Conservation (phyloP, 2,888 invertebrate species). For the Agrochola lota region DNA sequence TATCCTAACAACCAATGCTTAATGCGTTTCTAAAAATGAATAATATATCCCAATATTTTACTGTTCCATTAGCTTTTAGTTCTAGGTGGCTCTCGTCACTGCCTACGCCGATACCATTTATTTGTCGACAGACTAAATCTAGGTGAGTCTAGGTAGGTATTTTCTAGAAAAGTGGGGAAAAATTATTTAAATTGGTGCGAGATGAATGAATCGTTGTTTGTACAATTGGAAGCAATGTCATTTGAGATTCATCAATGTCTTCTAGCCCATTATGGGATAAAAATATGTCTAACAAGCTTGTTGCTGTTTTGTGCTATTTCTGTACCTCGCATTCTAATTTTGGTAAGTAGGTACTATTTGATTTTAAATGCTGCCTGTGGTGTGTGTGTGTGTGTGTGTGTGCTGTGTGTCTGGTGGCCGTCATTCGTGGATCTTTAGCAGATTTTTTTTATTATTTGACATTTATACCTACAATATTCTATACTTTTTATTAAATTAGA, state of each 20-base stretch:
- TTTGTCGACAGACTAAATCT: constrained; percentile 58
- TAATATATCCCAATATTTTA: constrained; percentile 71
- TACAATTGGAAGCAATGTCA: constrained; percentile 14
- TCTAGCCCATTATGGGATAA: background rate
- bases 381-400: too few species aligned
- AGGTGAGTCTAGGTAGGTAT: constrained; percentile 40
- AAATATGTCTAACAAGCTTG: background rate
- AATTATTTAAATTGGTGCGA: constrained; percentile 22
- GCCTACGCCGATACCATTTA: constrained; percentile 69
- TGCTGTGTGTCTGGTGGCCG: too few species aligned
- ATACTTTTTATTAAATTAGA: too few species aligned
- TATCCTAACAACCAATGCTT: constrained; percentile 53
- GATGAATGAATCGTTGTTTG: constrained; percentile 36
- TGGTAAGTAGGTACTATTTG: background rate
- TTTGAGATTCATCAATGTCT: constrained; percentile 34
- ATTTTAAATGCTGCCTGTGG: background rate
- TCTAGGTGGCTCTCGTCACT: constrained; percentile 71
- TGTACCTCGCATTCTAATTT: background rate
- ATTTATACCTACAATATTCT: too few species aligned
- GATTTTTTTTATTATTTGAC: too few species aligned
- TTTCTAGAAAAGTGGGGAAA: constrained; percentile 17
- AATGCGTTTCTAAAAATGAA: constrained; percentile 70
- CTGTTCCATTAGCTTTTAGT: constrained; percentile 75
- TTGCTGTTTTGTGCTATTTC: background rate
- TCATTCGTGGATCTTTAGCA: background rate